A percentile compares a stretch with the other conserved stretches of the same genome.
These are phyloP conservation scores for Dryas iulia DNA, from an alignment of 1,140 invertebrate genomes.

Conservation along the genomic window DNA sequence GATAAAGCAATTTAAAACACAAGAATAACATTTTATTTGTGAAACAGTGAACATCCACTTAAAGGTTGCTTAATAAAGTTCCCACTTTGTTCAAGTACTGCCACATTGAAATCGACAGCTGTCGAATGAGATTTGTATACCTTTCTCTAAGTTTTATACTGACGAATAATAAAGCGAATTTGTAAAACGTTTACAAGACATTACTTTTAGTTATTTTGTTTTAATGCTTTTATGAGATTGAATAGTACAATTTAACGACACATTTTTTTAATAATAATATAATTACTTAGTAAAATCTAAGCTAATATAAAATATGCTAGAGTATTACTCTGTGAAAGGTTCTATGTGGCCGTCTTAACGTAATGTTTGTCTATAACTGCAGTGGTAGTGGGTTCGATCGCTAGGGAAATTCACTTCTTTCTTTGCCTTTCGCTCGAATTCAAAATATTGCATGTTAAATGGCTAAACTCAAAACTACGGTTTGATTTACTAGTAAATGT, in stretches of 20 bases:
- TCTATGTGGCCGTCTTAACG: too few species aligned
- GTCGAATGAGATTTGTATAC: neutral
- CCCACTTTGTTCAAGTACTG: neutral
- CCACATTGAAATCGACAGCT: conserved; percentile 1
- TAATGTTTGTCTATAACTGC: too few species aligned
- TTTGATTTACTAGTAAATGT: too few species aligned
- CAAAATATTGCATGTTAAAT: too few species aligned
- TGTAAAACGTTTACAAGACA: neutral
- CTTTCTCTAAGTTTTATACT: neutral
- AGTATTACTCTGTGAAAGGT: too few species aligned
- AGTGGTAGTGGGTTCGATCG: too few species aligned
- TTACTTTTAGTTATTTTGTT: neutral
- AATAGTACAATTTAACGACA: neutral
- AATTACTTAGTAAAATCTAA: too few species aligned
- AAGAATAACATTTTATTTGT: neutral
- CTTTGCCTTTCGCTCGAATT: too few species aligned
- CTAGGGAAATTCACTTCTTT: too few species aligned
- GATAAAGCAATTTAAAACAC: neutral
- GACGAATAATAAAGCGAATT: neutral
- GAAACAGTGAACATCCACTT: neutral
- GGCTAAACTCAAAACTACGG: too few species aligned
- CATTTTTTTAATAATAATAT: too few species aligned
- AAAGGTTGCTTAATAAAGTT: neutral
- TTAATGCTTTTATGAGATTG: neutral
- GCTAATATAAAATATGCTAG: too few species aligned